Evolutionary conservation across 2,888 invertebrate species (phyloP).

Genomic region (Dastarcus helophoroides): DNA sequence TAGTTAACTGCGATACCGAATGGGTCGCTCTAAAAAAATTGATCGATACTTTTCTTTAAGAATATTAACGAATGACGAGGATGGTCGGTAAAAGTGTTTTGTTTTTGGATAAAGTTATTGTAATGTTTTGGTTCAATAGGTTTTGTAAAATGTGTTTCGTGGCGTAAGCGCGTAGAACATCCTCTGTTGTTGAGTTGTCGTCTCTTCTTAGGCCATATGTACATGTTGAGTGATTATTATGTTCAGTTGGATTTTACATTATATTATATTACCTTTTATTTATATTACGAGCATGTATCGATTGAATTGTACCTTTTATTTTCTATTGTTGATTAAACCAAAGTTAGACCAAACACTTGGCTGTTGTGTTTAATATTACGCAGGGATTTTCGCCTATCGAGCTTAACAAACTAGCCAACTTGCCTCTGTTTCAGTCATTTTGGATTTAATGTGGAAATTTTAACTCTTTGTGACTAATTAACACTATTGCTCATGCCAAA

Average conservation of each 20-base stretch:
- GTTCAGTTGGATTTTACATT: slow-evolving; percentile 31
- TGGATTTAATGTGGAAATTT: no score
- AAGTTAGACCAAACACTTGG: slow-evolving; percentile 35
- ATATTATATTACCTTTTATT: slow-evolving; percentile 31
- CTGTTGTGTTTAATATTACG: slow-evolving; percentile 27
- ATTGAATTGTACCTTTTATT: slow-evolving; percentile 38
- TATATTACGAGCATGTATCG: slow-evolving; percentile 34
- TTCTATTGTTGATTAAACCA: slow-evolving; percentile 40
- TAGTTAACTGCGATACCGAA: slow-evolving; percentile 32
- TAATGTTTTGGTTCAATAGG: slow-evolving; percentile 28
- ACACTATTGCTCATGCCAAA: no score
- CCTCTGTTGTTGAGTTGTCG: slow-evolving; percentile 36
- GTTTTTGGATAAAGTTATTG: slow-evolving; percentile 23
- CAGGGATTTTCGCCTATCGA: slow-evolving; percentile 15
- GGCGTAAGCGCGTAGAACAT: slow-evolving; percentile 35
- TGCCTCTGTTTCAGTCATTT: neutral
- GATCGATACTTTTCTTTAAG: slow-evolving; percentile 16
- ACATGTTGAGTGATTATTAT: slow-evolving; percentile 34
- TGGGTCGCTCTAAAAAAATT: slow-evolving; percentile 30
- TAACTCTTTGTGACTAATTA: no score
- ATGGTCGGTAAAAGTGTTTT: slow-evolving; percentile 34
- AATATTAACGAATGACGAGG: slow-evolving; percentile 32
- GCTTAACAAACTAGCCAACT: slow-evolving; percentile 1
- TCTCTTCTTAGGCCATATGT: slow-evolving; percentile 32
- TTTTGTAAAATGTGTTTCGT: slow-evolving; percentile 30